Percentiles rank a stretch among this genome's conserved stretches.
Conservation (phyloP, 2,113 vertebrate genomes). For the Prunella himalayana region DNA sequence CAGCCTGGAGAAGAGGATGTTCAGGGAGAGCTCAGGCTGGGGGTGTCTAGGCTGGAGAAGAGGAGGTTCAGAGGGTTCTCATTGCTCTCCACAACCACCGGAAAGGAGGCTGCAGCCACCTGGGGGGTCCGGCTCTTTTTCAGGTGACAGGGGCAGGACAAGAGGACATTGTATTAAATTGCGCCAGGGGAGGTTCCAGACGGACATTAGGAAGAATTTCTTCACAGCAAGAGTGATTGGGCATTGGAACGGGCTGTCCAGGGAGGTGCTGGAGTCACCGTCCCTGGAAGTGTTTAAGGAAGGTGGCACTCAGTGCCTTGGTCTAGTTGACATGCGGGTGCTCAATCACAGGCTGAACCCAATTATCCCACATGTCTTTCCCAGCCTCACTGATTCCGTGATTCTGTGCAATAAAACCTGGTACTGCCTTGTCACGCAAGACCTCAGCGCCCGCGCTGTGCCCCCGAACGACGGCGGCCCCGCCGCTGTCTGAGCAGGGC, state of each 20-base stretch:
- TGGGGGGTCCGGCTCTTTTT: background rate
- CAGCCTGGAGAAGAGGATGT: background rate
- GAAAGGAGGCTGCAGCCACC: background rate
- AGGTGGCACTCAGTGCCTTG: background rate
- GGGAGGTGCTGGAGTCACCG: background rate
- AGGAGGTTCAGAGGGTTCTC: no score
- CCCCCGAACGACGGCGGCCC: rapidly evolving
- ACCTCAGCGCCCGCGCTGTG: rapidly evolving
- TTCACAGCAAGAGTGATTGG: rapidly evolving
- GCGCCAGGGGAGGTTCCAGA: no score
- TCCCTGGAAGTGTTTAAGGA: background rate
- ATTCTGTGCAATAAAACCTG: background rate
- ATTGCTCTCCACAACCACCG: rapidly evolving
- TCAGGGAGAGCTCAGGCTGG: no score
- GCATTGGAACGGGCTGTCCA: background rate
- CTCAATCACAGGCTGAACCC: background rate
- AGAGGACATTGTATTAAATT: no score
- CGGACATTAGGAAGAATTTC: background rate
- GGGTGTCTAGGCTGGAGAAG: background rate
- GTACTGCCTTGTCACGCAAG: rapidly evolving
- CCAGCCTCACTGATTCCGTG: background rate
- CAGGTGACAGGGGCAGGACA: rapidly evolving
- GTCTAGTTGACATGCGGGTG: rapidly evolving
- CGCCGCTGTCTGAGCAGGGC: background rate
- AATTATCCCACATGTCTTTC: background rate